phyloP scores from a whole-genome alignment of 37 sponge, comb jelly and placozoan species.

The Chondrosia reniformis region DNA sequence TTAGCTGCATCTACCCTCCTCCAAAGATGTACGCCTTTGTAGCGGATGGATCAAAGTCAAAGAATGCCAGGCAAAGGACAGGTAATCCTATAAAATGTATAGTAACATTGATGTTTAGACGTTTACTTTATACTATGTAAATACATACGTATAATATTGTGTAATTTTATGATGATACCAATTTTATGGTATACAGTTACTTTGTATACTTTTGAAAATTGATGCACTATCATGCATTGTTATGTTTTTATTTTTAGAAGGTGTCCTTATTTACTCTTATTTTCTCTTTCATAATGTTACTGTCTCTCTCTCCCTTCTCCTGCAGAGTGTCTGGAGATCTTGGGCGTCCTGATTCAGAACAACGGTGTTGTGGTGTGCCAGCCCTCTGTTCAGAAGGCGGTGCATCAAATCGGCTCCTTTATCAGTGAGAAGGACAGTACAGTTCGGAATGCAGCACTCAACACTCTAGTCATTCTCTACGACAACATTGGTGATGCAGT shows the following conservation, averaged over 20 bases:
- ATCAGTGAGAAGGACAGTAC: slow-evolving; percentile 84
- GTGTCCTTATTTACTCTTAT: too few species aligned
- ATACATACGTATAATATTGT: too few species aligned
- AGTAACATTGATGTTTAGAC: background rate
- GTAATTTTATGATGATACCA: too few species aligned
- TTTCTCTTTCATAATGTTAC: too few species aligned
- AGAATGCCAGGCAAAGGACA: slow-evolving; percentile 77
- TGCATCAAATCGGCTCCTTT: slow-evolving; percentile 65
- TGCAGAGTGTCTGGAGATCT: slow-evolving; percentile 81
- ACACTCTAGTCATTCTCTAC: slow-evolving; percentile 80
- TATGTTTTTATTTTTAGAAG: too few species aligned
- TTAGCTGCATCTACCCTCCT: slow-evolving; percentile 83
- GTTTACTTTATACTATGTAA: background rate
- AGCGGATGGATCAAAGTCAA: slow-evolving; percentile 83
- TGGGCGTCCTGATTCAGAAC: slow-evolving; percentile 81
- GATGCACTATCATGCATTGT: too few species aligned
- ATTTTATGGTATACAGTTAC: too few species aligned
- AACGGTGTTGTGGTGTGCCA: slow-evolving; percentile 85
- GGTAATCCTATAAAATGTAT: slow-evolving; percentile 28
- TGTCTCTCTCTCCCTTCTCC: background rate
- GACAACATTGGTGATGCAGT: slow-evolving; percentile 74
- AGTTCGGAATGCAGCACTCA: slow-evolving; percentile 90
- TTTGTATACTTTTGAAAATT: too few species aligned
- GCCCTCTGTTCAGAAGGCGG: slow-evolving; percentile 74
- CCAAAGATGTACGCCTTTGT: slow-evolving; percentile 65